These are phyloP conservation scores for Karalla daura DNA, from an alignment of 2,797 vertebrate genomes.

Conservation along the genomic window DNA sequence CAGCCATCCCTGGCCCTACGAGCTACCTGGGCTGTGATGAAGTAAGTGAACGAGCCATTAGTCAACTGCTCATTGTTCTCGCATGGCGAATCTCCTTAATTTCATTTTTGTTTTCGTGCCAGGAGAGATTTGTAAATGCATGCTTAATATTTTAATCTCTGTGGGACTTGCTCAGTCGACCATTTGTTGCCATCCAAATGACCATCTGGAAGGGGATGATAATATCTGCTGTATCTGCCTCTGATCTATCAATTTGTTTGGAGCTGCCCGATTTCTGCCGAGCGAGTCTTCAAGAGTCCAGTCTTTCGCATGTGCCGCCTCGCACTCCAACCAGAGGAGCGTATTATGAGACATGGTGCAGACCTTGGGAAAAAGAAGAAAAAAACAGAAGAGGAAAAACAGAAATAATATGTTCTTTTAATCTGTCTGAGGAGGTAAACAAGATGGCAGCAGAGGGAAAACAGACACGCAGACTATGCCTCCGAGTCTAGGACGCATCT, in stretches of 20 bases:
- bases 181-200: constrained; percentile 82
- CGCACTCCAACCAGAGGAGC: constrained; percentile 24
- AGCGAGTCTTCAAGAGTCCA: constrained; percentile 41
- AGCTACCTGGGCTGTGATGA: constrained; percentile 79
- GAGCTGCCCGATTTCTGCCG: constrained; percentile 49
- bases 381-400: constrained; percentile 61
- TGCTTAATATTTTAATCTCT: constrained; percentile 84
- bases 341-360: no score
- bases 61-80: constrained; percentile 80
- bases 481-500: constrained; percentile 40
- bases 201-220: constrained; percentile 84
- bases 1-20: constrained; percentile 40
- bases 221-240: constrained; percentile 68
- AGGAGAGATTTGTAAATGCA: constrained; percentile 83
- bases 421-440: constrained; percentile 56
- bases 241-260: constrained; percentile 78
- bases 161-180: constrained; percentile 75
- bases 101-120: constrained; percentile 82
- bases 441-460: constrained; percentile 61
- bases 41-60: constrained; percentile 76
- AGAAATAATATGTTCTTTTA: constrained; percentile 60
- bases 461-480: constrained; percentile 28
- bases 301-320: constrained; percentile 28
- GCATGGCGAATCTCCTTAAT: constrained; percentile 81
- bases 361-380: no score